Evolutionary conservation across 2,797 vertebrate species (phyloP), one percentile per base, ranked within the genome.

Genomic region (Loris lydekkerianus): DNA sequence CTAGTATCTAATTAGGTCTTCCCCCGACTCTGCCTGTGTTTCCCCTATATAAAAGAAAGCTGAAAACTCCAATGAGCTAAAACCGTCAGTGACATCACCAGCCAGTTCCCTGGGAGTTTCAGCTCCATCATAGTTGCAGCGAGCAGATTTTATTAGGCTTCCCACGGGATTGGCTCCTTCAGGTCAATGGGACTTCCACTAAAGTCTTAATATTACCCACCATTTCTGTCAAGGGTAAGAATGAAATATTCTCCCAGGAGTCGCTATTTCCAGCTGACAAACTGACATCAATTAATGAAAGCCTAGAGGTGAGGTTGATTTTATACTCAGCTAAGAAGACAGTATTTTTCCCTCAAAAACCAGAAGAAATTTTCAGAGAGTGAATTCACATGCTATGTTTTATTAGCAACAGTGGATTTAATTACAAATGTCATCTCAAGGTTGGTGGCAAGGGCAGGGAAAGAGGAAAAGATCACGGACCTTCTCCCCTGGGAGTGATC

Each of bases 161-260:
- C 53, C 34, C 53, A 31, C 53, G 18, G 20, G 43, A 53, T 25
- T 40, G 67, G 18, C 29, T 86, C 65, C 56, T 89, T 53, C 10
- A 70, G 40, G 37, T 93, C 85, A 77, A 37, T 18, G 34, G 15
- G 18, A 81, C 11, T 40, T 70, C 18, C 5, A 37, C 56, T 69
- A 72, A 94, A 78, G 14, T 53, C 49, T 53, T 15, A 14, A 53
- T 14, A 86, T 67, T 85, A 34, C 11, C 58, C 17, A 43, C 9
- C 11, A 73, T 56, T 53, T 84, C 61, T 77, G n/a, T 94, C 27
- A 77, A 93, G 27, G 69, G 58, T 34, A 76, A 95, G 56, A 91
- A 81, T 3, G 20, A 95, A 82, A 93, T 81, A 72, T 31, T 29
- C 29, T 95, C 72, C 31, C 72, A 84, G 17, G 20, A 94, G 20